phyloP scores from a whole-genome alignment of 2,888 invertebrate genomes.

The Onthophagus sagittarius region DNA sequence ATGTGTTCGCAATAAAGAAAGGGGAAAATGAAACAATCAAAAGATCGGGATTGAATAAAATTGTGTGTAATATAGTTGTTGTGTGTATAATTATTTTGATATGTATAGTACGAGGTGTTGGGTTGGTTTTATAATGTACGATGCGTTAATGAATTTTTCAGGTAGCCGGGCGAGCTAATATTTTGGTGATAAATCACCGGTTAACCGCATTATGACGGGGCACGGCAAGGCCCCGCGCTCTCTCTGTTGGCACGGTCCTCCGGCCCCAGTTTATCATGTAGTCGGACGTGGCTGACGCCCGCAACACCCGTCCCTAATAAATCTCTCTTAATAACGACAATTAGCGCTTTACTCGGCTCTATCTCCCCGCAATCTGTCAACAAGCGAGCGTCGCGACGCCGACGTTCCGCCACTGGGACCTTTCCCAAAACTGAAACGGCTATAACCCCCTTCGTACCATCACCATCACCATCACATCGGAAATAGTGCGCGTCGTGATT shows the following conservation, averaged over 20 bases:
- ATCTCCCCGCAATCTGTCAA: conserved; percentile 6
- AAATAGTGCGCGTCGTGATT: not conserved
- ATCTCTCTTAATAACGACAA: conserved; percentile 11
- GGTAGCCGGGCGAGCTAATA: not conserved
- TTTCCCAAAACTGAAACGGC: not conserved
- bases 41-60: too few relatives aligned
- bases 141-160: not conserved
- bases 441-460: too few relatives aligned
- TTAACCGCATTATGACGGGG: not conserved
- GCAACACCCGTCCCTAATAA: conserved; percentile 10
- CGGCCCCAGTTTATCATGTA: conserved; percentile 6
- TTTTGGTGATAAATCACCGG: conserved; percentile 3
- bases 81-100: too few relatives aligned
- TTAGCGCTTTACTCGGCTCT: conserved; percentile 7
- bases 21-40: too few relatives aligned
- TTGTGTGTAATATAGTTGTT: too few relatives aligned
- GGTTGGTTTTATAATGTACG: not conserved
- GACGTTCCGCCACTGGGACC: not conserved
- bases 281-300: conserved; percentile 6
- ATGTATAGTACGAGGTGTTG: not conserved
- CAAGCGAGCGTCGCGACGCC: conserved; percentile 1
- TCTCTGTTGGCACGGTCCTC: not conserved
- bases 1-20: not conserved
- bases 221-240: not conserved
- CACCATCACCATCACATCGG: not conserved